Evolutionary conservation across 92 coral and sea anemone species (phyloP), one percentile per base, ranked within the genome.

Genomic region (Isaurus tuberculatus): DNA sequence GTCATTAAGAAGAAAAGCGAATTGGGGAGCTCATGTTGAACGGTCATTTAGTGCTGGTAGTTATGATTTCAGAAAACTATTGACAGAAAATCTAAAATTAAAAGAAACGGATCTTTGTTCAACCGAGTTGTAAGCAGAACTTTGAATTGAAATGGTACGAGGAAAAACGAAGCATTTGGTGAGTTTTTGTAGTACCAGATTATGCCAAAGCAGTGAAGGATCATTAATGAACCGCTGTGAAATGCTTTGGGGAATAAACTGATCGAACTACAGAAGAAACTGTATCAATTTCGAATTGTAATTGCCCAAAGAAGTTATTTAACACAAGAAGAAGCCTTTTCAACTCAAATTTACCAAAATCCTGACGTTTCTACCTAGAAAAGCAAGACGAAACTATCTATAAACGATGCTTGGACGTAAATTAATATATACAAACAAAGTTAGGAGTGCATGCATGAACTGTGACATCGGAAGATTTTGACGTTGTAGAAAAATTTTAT

Each of bases 91-190:
- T 37, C 68, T 70, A 22, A 58, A 36, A 19, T 60, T 55, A 8
- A 77, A 77, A 14, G 82, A 77, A 25, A 77, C 82, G 26, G 82
- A 77, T 13, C 82, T 77, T 58, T 77, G 82, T 27, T 77, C 82
- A 22, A 77, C 82, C 49, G 82, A 77, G 68, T 49, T 77, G 19
- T 77, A 77, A 30, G 15, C 31, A 53, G 28, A 51, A n/a, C n/a
- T n/a, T 20, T 8, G 67, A 32, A 20, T 29, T 33, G 8, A 72
- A 4, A 2, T 46, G 53, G 0, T 46, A 11, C 15, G 13, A 42
- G 34, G 15, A 64, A 26, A 58, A 20, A 11, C 70, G 70, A 25
- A 77, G 23, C 23, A 4, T 20, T 32, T 77, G 25, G 46, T 36
- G 31, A 8, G 43, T 22, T 20, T 3, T 7, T 16, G 69, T 4